Evolutionary conservation across 2,113 vertebrate genomes (phyloP).

Genomic region (Atrichornis clamosus): DNA sequence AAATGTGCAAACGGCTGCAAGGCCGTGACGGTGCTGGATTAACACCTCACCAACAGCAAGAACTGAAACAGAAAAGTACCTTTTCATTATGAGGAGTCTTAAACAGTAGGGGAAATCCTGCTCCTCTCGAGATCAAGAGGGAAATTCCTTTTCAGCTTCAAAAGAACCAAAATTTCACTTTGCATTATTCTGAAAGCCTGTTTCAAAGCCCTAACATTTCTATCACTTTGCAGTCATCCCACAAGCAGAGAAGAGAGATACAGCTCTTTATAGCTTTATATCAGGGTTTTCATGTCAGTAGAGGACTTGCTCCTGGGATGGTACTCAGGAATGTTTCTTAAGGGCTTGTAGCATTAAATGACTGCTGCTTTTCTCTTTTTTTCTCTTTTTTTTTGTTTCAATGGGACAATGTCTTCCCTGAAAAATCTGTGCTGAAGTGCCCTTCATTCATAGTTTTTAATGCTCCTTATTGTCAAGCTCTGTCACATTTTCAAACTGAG

Average conservation of each 20-base stretch:
- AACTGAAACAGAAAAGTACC: constrained; percentile 19
- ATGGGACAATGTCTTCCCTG: neutral
- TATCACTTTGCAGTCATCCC: neutral
- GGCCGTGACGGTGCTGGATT: neutral
- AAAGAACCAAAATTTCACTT: neutral
- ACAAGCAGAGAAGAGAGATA: neutral
- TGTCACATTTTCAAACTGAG: neutral
- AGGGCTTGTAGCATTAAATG: neutral
- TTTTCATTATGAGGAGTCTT: constrained; percentile 10
- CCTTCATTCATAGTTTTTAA: neutral
- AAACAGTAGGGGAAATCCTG: constrained; percentile 18
- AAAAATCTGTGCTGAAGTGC: neutral
- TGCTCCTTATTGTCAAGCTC: neutral
- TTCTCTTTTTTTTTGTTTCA: neutral
- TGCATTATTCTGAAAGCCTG: neutral
- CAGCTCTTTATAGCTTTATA: neutral
- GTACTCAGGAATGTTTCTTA: neutral
- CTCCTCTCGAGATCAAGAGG: neutral
- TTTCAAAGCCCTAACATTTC: neutral
- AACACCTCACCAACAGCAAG: neutral
- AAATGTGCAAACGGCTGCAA: neutral
- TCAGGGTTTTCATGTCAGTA: neutral
- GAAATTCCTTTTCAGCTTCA: constrained; percentile 24
- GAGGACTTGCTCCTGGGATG: neutral
- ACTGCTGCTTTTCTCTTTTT: neutral